A percentile compares a stretch with the other conserved stretches of the same genome.
Conservation (phyloP, 2,888 invertebrate genomes). For the Dicyrtoma fusca region DNA sequence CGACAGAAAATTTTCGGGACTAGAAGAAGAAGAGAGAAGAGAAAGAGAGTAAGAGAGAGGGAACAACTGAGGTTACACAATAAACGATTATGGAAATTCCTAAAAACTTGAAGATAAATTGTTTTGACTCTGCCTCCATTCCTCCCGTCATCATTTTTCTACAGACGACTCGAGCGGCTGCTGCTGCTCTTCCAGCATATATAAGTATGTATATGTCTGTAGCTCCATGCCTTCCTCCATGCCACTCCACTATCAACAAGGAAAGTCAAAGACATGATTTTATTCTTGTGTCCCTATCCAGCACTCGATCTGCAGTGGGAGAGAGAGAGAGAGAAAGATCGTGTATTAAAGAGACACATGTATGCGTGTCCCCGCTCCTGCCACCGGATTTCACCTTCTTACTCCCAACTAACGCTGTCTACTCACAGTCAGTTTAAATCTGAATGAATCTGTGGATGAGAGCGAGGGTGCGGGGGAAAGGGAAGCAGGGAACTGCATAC, state of each 20-base stretch:
- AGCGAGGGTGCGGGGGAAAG: neutral
- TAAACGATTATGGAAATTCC: constrained; percentile 48
- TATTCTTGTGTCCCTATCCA: too few species aligned
- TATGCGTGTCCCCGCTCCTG: too few species aligned
- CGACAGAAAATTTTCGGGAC: constrained; percentile 30
- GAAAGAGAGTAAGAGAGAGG: constrained; percentile 8
- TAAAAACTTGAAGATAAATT: constrained; percentile 39
- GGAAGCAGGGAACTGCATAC: neutral
- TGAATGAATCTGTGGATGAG: too few species aligned
- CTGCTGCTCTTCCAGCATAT: neutral
- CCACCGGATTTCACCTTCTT: too few species aligned
- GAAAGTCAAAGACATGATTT: too few species aligned
- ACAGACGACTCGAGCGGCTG: neutral
- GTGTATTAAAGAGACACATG: neutral
- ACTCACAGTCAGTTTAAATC: too few species aligned
- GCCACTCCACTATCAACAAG: too few species aligned
- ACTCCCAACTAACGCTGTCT: too few species aligned
- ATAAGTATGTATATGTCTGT: neutral
- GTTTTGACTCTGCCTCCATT: constrained; percentile 36
- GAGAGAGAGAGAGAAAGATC: constrained; percentile 2
- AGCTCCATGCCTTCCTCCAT: neutral
- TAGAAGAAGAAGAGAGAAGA: constrained; percentile 2
- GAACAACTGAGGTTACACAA: constrained; percentile 37
- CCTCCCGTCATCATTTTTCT: constrained; percentile 21
- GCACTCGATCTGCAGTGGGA: neutral